Evolutionary conservation across 2,888 invertebrate genomes (phyloP), one percentile per base, ranked within the genome.

Genomic region (Axea sp.): DNA sequence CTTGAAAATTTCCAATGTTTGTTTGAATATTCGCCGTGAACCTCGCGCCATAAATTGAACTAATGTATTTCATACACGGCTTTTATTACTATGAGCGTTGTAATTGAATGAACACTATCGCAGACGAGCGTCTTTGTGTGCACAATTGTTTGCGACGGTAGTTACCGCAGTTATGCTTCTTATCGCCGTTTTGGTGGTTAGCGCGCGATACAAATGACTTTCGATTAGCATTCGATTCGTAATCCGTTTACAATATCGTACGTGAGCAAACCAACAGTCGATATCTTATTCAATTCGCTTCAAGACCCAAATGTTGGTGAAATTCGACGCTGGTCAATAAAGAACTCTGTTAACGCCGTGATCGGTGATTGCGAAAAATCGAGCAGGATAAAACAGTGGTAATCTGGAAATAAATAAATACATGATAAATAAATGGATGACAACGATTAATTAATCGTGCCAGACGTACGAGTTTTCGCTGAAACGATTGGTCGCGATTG

Each of bases 91-190:
- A 41, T 47, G 57, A 11, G 7, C 51, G 57, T 35, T 72, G 49
- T 64, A 72, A 72, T 72, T 72, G 57, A 57, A 51, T 51, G 17
- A 47, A 41, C 47, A 41, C 49, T 15, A 41, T 49, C 41, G 55
- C 47, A 28, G 31, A 43, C 43, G 49, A 17, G 17, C 31, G 51
- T 45, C 51, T 45, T 59, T 60, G 33, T 41, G 51, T 45, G n/a
- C 53, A 31, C 60, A 69, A 71, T 71, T 71, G 71, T 55, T 71
- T 62, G 72, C 49, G 51, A 57, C 62, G 2, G 28, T 35, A 47
- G 53, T 71, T 71, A 71, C 62, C 62, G 49, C 53, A 49, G 51
- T 72, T 72, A 64, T 72, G 51, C 62, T 57, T 55, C 71, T 71
- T 71, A 71, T 62, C 71, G 55, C 26, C 33, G 26, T 55, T 62